Evolutionary conservation across 2,113 vertebrate species (phyloP), one percentile per base, ranked within the genome.

Genomic region (Dermatemys mawii): DNA sequence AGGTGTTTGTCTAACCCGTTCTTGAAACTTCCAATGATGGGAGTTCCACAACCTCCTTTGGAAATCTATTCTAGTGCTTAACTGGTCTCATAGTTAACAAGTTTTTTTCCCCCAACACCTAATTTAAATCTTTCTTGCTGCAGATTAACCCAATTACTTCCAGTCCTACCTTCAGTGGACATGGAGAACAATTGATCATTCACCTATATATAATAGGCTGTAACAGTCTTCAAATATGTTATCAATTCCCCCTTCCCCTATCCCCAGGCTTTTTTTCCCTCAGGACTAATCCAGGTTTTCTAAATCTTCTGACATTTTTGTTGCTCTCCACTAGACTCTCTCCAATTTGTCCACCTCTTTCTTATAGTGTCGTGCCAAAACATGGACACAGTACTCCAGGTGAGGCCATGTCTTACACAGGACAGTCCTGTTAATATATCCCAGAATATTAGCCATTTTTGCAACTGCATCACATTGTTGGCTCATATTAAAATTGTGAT

Each of bases 191-290:
- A 67, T 11, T 67, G 19, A 67, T 67, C 63, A 70, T n/a, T 7
- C 17, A 21, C 63, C n/a, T 70, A 17, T 38, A 11, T 70, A 70
- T 38, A 70, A 70, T 7, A 67, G 60, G 13, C 60, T 35, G 9
- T 21, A 67, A 21, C 16, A 38, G 63, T 19, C n/a, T 70, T 70
- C 35, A 70, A 70, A 70, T 70, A 38, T n/a, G 10, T 70, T 38
- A 70, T 21, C 8, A 38, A 32, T n/a, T n/a, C n/a, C 19, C 3
- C 8, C 8, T 2, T 5, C 27, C 55, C 14, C 2, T 4, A 16
- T 5, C 27, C 11, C 8, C 19, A 70, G 19, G 17, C 19, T n/a
- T 38, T 16, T 70, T 70, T 22, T n/a, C n/a, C 21, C 19, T 70
- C 14, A n/a, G 63, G 63, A 38, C 14, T 70, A 21, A 70, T 38